Conservation (phyloP, 2,888 invertebrate genomes). For the Dioctria rufipes region DNA sequence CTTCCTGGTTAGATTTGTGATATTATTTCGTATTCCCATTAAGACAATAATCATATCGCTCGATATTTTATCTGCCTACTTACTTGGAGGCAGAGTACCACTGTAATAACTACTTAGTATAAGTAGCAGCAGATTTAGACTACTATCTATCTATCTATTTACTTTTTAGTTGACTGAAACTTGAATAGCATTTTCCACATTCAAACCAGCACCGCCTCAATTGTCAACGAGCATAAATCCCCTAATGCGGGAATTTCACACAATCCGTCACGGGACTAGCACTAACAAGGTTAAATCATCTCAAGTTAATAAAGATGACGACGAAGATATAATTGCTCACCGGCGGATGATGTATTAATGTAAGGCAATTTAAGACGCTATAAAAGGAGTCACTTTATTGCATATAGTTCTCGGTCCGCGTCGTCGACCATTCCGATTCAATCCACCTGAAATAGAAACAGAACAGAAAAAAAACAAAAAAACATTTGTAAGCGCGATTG, state of each 20-base stretch:
- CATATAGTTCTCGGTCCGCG: conserved; percentile 22
- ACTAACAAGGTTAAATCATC: conserved; percentile 52
- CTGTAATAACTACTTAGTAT: no score
- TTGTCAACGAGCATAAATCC: conserved; percentile 7
- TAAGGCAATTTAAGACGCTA: conserved; percentile 58
- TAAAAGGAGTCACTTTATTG: conserved; percentile 56
- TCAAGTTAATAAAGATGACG: conserved; percentile 55
- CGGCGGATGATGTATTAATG: conserved; percentile 58
- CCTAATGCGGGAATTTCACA: conserved; percentile 51
- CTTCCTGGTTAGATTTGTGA: not conserved
- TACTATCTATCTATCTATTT: no score
- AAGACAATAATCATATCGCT: conserved; percentile 8
- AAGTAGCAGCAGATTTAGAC: no score
- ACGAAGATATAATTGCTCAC: conserved; percentile 57
- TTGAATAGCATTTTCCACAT: conserved; percentile 15
- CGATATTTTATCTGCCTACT: not conserved
- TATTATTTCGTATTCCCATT: conserved; percentile 20
- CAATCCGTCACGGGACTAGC: conserved; percentile 51
- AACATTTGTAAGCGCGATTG: conserved; percentile 30
- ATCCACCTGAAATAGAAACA: conserved; percentile 47
- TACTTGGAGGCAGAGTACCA: no score
- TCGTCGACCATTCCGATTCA: conserved; percentile 35
- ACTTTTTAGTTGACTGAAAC: conserved; percentile 9
- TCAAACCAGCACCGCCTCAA: not conserved
- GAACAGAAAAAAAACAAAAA: conserved; percentile 43